Evolutionary conservation across 1,140 invertebrate genomes (phyloP).

Genomic region (Sarcophaga peregrina): DNA sequence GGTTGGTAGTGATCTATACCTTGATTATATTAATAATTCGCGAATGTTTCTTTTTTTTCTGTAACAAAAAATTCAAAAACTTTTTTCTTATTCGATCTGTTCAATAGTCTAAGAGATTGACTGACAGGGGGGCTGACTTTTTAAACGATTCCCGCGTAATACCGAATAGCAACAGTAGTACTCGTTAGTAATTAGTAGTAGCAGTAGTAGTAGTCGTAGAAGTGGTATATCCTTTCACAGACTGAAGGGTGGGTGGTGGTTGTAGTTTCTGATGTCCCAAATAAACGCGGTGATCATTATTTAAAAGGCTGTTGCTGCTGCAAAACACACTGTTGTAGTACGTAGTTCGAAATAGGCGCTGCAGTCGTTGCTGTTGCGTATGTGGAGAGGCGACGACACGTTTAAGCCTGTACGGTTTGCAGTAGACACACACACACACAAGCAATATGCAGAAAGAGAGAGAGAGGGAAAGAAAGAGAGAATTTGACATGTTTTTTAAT

Average conservation of each 20-base stretch:
- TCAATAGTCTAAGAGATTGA: constrained; percentile 18
- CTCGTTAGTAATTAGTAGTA: background rate
- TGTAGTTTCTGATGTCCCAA: too few relatives aligned
- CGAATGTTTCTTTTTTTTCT: constrained; percentile 47
- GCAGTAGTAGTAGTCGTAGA: background rate
- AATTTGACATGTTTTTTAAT: constrained; percentile 23
- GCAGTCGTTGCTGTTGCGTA: background rate
- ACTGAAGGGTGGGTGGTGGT: too few relatives aligned
- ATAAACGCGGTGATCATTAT: too few relatives aligned
- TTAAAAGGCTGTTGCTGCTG: too few relatives aligned
- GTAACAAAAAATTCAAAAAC: constrained; percentile 65
- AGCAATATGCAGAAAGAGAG: constrained; percentile 56
- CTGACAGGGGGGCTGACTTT: background rate
- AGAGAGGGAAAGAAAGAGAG: constrained; percentile 57
- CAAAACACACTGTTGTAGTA: too few relatives aligned
- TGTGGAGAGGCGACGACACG: constrained; percentile 32
- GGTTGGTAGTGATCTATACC: too few relatives aligned
- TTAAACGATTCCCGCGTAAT: background rate
- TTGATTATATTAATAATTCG: too few relatives aligned
- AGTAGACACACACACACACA: constrained; percentile 60
- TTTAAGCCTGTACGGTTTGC: constrained; percentile 54
- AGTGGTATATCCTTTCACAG: too few relatives aligned
- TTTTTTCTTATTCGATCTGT: constrained; percentile 39
- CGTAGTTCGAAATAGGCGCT: background rate
- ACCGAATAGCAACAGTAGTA: background rate